Evolutionary conservation across 2,113 vertebrate species (phyloP).

Genomic region (Lophius piscatorius): DNA sequence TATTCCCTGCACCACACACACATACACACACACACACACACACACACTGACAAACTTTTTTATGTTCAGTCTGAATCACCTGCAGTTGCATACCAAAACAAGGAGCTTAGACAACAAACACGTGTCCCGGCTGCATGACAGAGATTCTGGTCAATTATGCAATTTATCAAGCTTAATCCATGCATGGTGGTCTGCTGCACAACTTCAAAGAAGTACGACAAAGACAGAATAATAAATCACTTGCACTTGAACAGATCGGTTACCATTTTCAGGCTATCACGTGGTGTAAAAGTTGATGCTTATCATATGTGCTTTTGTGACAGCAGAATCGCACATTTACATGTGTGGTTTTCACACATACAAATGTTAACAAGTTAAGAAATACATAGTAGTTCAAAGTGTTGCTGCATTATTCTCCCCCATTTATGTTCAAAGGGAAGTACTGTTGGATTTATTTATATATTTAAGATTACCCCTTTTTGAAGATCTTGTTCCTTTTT

Average conservation of each 20-base stretch:
- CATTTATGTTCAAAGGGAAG: no score
- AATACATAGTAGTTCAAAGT: no score
- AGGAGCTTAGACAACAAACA: slow-evolving; percentile 22
- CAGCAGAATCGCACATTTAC: no score
- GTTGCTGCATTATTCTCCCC: no score
- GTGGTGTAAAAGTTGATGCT: not conserved
- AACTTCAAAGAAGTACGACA: not conserved
- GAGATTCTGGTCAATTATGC: slow-evolving; percentile 8
- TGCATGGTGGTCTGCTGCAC: slow-evolving; percentile 8
- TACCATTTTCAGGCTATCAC: no score
- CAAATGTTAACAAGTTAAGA: no score
- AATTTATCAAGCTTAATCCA: not conserved
- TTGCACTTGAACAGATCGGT: slow-evolving; percentile 1
- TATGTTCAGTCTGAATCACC: slow-evolving; percentile 37
- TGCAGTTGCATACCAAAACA: slow-evolving; percentile 38
- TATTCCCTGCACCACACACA: slow-evolving; percentile 17
- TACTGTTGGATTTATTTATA: no score
- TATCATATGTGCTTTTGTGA: not conserved
- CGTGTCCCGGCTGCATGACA: not conserved
- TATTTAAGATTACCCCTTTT: no score
- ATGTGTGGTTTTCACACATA: no score
- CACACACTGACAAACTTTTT: slow-evolving; percentile 23
- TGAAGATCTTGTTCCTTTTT: no score
- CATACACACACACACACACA: slow-evolving; percentile 25
- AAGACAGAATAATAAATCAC: slow-evolving; percentile 7